Conservation (phyloP, 2,797 vertebrate species). For the Hylomyscus alleni region DNA sequence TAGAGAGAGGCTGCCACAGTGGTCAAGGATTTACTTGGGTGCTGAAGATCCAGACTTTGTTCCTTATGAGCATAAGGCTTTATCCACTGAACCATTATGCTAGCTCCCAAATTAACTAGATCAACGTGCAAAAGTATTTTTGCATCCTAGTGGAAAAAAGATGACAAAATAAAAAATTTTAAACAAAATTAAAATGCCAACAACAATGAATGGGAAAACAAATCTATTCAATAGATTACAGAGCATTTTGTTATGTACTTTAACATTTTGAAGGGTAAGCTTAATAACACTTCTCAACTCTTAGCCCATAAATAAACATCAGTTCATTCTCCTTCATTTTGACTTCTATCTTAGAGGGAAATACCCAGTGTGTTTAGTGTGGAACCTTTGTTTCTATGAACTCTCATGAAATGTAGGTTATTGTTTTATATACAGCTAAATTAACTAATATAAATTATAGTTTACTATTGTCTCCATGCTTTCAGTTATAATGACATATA, state of each 20-base stretch:
- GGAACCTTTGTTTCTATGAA: not conserved
- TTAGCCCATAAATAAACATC: not conserved
- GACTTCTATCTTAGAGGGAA: conserved; percentile 1
- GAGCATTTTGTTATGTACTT: not conserved
- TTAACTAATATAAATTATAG: conserved; percentile 26
- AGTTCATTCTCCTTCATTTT: not conserved
- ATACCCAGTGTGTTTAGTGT: not conserved
- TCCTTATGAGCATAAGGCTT: not conserved
- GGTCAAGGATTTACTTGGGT: too few species aligned
- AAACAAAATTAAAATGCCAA: not conserved
- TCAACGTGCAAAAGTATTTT: not conserved
- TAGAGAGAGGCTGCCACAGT: not conserved
- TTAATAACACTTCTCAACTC: not conserved
- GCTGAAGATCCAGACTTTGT: not conserved
- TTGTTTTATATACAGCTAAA: not conserved
- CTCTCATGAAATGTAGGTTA: not conserved
- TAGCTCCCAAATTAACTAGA: not conserved
- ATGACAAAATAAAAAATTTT: not conserved
- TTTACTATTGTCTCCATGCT: not conserved
- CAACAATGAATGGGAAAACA: conserved; percentile 1
- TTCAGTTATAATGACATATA: not conserved
- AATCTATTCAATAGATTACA: conserved; percentile 15
- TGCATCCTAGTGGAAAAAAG: not conserved
- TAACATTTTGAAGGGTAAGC: not conserved
- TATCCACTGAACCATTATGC: not conserved